These are phyloP conservation scores for Hystrix brachyura DNA, from an alignment of 2,113 vertebrate species.

Conservation along the genomic window DNA sequence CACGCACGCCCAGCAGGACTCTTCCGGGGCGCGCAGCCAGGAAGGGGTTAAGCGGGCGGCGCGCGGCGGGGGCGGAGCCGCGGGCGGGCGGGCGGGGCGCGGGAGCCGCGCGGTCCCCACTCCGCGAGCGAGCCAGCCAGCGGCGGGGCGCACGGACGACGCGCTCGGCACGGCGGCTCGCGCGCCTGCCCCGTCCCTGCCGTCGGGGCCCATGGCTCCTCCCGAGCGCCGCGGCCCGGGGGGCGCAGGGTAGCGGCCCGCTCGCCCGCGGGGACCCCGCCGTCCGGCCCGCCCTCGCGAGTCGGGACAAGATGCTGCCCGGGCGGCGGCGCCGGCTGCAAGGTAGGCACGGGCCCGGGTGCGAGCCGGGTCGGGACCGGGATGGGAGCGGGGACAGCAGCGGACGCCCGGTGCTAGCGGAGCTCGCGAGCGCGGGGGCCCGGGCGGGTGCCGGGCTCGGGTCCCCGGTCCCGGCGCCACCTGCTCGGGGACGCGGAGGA, in stretches of 20 bases:
- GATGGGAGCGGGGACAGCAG: background rate
- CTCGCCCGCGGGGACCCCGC: constrained; percentile 64
- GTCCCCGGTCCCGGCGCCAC: constrained; percentile 77
- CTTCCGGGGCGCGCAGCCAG: constrained; percentile 39
- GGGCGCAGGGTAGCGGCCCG: constrained; percentile 78
- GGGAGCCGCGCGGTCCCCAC: constrained; percentile 75
- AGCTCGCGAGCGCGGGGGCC: constrained; percentile 63
- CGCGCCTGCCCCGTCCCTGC: constrained; percentile 71
- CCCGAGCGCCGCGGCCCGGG: constrained; percentile 68
- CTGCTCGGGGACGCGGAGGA: constrained; percentile 73
- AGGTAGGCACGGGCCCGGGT: constrained; percentile 72
- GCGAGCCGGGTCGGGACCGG: background rate
- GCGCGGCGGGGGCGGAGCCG: constrained; percentile 80
- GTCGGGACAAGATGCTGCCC: constrained; percentile 87
- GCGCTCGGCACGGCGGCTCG: background rate
- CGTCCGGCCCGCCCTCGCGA: constrained; percentile 64
- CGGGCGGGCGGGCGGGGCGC: constrained; percentile 71
- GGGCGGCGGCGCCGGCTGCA: constrained; percentile 82
- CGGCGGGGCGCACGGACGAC: constrained; percentile 64
- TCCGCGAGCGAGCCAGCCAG: constrained; percentile 73
- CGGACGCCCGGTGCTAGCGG: background rate
- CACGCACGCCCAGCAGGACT: background rate
- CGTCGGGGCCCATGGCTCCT: constrained; percentile 84
- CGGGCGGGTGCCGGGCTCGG: constrained; percentile 47
- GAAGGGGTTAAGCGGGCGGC: constrained; percentile 78